phyloP scores from a whole-genome alignment of 2,113 vertebrate species.

The Macquaria australasica region DNA sequence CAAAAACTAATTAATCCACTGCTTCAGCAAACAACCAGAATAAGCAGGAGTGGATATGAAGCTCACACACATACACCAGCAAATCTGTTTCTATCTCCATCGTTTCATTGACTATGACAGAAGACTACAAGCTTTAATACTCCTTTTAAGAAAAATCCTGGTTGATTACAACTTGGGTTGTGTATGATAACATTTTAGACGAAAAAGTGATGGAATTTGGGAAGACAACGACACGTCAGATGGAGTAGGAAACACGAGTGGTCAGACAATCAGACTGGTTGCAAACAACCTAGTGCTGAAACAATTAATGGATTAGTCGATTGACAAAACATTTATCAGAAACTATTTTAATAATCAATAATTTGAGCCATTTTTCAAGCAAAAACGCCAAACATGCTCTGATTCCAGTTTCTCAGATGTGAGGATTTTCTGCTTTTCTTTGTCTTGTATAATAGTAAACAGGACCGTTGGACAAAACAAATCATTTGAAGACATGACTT shows the following conservation, averaged over 20 bases:
- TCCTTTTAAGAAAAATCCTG: neutral
- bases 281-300: neutral
- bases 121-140: neutral
- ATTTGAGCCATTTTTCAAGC: neutral
- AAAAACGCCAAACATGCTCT: neutral
- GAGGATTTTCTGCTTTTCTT: neutral
- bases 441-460: neutral
- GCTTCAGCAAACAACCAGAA: slow-evolving; percentile 70
- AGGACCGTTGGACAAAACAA: neutral
- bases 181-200: neutral
- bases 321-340: neutral
- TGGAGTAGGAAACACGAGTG: neutral
- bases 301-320: neutral
- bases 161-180: neutral
- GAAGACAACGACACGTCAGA: neutral
- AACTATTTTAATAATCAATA: neutral
- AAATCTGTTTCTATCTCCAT: slow-evolving; percentile 15
- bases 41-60: slow-evolving; percentile 49
- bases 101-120: neutral
- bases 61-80: slow-evolving; percentile 17
- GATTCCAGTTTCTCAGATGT: neutral
- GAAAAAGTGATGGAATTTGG: neutral
- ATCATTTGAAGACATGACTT: neutral
- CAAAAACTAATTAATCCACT: slow-evolving; percentile 81
- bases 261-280: neutral